Evolutionary conservation across 2,797 vertebrate species (phyloP), one percentile per base, ranked within the genome.

Genomic region (Staurois parvus): DNA sequence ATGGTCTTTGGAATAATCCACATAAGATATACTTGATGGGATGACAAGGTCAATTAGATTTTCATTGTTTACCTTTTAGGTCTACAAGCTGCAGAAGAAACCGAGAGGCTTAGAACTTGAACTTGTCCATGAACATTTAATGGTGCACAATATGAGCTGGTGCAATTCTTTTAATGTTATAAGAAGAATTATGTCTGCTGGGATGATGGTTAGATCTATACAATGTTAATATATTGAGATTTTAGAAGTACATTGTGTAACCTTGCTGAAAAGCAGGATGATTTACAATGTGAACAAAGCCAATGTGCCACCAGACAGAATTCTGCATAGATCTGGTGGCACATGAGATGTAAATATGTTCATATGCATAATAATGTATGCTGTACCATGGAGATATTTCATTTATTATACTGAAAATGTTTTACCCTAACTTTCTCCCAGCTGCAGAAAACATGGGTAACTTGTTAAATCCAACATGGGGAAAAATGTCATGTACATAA

Each of bases 31-130:
- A 72, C 40, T 62, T 72, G 42, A 29, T 74, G 21, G 70, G 56
- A 52, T 73, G n/a, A 66, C 40, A 59, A 56, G 62, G 76, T 72
- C 70, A 59, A 32, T 29, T 64, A n/a, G 62, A 87, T 62, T 45
- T 79, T 29, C 19, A 79, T 72, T 42, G 84, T 68, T 87, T 87
- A 81, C 79, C 30, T 76, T 85, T 62, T 70, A 42, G 34, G 64
- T 70, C 48, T n/a, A 62, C 45, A 29, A 62, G 69, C 56, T 62
- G 48, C 48, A 37, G 48, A 72, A 59, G 3, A 59, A 59, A 7
- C 28, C 24, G 15, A 69, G 69, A 1, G 29, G 37, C 26, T 11
- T 29, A 15, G 52, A 13, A 79, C 42, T 37, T 83, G 84, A 32
- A 29, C 69, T 75, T 85, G 9, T 67, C 68, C 26, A 29, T 77